Evolutionary conservation across 2,113 vertebrate genomes (phyloP).

Genomic region (Cervus canadensis): DNA sequence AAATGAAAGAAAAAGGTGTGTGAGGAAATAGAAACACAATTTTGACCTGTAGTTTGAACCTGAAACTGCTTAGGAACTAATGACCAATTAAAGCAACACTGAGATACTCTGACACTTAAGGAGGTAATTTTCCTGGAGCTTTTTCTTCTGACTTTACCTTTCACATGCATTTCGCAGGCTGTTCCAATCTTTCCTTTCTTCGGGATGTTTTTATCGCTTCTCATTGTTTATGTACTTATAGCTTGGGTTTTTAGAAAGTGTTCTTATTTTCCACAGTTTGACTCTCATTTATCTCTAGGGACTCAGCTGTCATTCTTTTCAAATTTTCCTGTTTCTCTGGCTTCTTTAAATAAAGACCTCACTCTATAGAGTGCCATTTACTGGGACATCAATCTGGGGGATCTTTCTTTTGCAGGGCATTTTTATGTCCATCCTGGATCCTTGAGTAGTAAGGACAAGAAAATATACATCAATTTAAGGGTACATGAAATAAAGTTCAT

Average conservation of each 20-base stretch:
- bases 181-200: background rate
- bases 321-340: background rate
- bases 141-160: background rate
- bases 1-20: background rate
- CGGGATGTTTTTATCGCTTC: background rate
- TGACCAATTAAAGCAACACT: background rate
- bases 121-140: background rate
- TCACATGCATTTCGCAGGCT: background rate
- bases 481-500: background rate
- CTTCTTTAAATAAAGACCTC: conserved; percentile 46
- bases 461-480: background rate
- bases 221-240: background rate
- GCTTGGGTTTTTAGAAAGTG: background rate
- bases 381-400: background rate
- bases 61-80: background rate
- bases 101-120: background rate
- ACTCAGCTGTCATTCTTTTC: background rate
- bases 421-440: background rate
- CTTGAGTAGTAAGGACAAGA: background rate
- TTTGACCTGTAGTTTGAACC: background rate
- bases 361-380: background rate
- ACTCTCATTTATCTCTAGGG: background rate
- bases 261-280: background rate
- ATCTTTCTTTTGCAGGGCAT: background rate
- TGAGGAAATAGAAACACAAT: background rate